Base-by-base conservation (phyloP, 2,797 vertebrate species). In the Manis javanica region DNA sequence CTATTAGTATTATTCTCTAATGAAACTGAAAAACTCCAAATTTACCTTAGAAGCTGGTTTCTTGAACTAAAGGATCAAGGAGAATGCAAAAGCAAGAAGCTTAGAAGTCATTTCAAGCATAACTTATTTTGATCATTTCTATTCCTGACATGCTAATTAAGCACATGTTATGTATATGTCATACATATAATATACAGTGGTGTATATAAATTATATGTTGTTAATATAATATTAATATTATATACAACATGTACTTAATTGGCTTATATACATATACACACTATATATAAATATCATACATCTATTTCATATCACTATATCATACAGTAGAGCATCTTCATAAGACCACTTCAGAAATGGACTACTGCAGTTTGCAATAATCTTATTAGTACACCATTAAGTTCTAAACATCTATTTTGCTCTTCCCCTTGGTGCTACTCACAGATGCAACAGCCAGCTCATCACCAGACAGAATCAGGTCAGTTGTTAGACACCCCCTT, bases 71-170 rank as follows among this genome's bases (percentile, higher is more conserved):
- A 69, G 19, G 34, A 79, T 68, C 72, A 87, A 87, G 42, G 46
- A 57, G 6, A 83, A 78, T 23, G 51, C 5, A 92, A 90, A 90
- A 77, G 16, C 18, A 64, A 57, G 18, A 68, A 34, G 8, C 51
- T 61, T 75, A 29, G 39, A 95, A 59, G 39, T 95, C 46, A 88
- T 3, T 64, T 88, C 3, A 87, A 46, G 12, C 1, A 85, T 72
- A 87, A 86, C 3, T 92, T 91, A 78, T 78, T 89, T 78, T 82
- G 46, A 87, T 84, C 55, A 16, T 79, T 93, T 68, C 23, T 64
- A 71, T 59, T 88, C 94, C 15, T 82, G 21, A 91, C 13, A 66
- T 68, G 3, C 2, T 81, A 42, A 94, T 92, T 34, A 84, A 59
- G 46, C 46, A 46, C 46, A 2, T 11, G 7, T 46, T 46, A 46